These are phyloP conservation scores for Columba janthina DNA, from an alignment of 2,113 vertebrate species.

Conservation along the genomic window DNA sequence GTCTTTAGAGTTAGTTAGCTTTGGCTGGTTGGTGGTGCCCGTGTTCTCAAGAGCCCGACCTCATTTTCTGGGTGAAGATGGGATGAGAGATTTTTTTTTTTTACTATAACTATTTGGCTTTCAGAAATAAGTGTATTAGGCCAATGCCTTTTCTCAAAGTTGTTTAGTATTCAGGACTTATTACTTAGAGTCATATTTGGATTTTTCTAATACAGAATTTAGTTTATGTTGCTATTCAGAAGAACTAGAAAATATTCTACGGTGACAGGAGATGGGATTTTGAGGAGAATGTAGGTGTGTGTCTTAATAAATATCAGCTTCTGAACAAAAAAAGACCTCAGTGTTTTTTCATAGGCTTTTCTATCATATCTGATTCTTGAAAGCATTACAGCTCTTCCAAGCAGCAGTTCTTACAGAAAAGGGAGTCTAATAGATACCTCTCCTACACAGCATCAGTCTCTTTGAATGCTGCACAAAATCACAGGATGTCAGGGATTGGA, in stretches of 20 bases:
- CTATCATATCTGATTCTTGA: neutral
- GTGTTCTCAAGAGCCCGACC: neutral
- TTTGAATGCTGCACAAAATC: neutral
- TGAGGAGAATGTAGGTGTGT: conserved; percentile 19
- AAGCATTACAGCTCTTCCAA: neutral
- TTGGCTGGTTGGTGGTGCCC: neutral
- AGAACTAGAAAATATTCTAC: neutral
- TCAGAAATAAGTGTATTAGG: neutral
- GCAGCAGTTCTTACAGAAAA: neutral
- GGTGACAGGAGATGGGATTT: neutral
- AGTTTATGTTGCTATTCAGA: neutral
- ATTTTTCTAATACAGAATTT: neutral
- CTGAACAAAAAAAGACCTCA: neutral
- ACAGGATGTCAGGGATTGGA: no score
- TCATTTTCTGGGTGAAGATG: neutral
- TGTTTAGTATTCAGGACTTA: neutral
- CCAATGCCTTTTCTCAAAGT: neutral
- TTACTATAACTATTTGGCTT: neutral
- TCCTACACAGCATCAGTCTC: neutral
- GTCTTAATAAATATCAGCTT: neutral
- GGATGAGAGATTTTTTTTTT: neutral
- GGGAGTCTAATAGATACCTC: neutral
- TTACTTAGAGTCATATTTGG: neutral
- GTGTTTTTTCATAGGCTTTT: neutral
- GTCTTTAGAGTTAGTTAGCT: neutral